Base-by-base conservation (phyloP, 2,113 vertebrate species). In the Amia ocellicauda region DNA sequence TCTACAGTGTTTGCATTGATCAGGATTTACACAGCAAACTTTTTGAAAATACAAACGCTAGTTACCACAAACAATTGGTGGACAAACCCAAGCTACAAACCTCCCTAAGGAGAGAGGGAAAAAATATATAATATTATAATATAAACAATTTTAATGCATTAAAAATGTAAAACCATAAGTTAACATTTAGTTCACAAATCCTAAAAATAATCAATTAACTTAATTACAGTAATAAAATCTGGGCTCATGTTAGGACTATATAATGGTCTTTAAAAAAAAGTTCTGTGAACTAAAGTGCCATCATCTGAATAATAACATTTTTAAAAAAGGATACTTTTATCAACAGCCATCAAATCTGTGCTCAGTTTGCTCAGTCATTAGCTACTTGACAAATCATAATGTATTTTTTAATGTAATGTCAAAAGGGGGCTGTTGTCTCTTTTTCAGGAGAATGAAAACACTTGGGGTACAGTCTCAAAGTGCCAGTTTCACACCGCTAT, bases 21-120 rank as follows among this genome's bases (percentile, higher is more conserved):
- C 22, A 72, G 85, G 78, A 76, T 67, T 78, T 81, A 45, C 83
- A 85, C 80, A 69, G 70, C 67, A 62, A 73, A 73, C 3, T 47
- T 16, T 14, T n/a, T 47, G 10, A 17, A 14, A 47, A 47, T n/a
- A 47, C 16, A 17, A 3, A 47, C n/a, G 16, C 3, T 47, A 3
- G 4, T 47, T 4, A n/a, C 10, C 13, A 41, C 31, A 36, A 36
- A 36, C 31, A 36, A n/a, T n/a, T n/a, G n/a, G n/a, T n/a, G n/a
- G n/a, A n/a, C n/a, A n/a, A n/a, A n/a, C n/a, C n/a, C n/a, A n/a
- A n/a, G n/a, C n/a, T n/a, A n/a, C n/a, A n/a, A n/a, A n/a, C n/a
- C n/a, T n/a, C 67, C 61, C 19, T 36, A n/a, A 55, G 42, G 16
- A 20, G 7, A 26, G 69, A 62, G 56, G 72, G 36, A 64, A 53